A percentile compares a stretch with the other conserved stretches of the same genome.
Evolutionary conservation across 2,113 vertebrate species (phyloP).

Genomic region (Coryphaenoides rupestris): DNA sequence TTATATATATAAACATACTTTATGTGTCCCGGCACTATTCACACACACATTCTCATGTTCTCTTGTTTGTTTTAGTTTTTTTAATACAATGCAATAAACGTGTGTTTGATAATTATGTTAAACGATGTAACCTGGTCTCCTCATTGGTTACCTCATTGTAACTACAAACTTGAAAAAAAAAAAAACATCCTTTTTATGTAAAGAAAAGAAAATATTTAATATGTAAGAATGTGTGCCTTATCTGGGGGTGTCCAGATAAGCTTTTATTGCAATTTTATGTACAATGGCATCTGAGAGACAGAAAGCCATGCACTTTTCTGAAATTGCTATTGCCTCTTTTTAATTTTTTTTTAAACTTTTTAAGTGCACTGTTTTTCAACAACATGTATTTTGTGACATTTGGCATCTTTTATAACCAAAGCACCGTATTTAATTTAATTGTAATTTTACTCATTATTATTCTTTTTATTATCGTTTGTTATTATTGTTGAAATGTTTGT

Average conservation of each 20-base stretch:
- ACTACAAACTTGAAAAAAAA: too few relatives aligned
- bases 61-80: too few relatives aligned
- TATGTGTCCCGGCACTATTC: too few relatives aligned
- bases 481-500: too few relatives aligned
- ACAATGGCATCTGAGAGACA: constrained; percentile 11
- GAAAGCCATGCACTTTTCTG: constrained; percentile 30
- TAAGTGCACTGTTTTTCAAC: constrained; percentile 25
- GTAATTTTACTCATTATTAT: constrained; percentile 10
- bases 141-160: too few relatives aligned
- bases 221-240: constrained; percentile 8
- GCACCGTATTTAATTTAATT: constrained; percentile 2
- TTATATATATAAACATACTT: too few relatives aligned
- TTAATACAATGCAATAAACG: too few relatives aligned
- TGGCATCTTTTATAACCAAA: constrained; percentile 23
- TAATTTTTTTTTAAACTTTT: constrained; percentile 24
- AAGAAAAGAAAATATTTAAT: too few relatives aligned
- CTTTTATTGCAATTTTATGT: neutral
- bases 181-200: too few relatives aligned
- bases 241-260: neutral
- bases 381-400: constrained; percentile 12
- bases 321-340: constrained; percentile 6
- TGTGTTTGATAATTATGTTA: too few relatives aligned
- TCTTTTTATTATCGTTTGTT: constrained; percentile 15
- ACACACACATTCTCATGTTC: too few relatives aligned
- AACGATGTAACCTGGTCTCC: too few relatives aligned